Percentiles rank a stretch among this genome's conserved stretches.
phyloP scores from a whole-genome alignment of 2,888 invertebrate genomes.

The Baronia brevicornis region DNA sequence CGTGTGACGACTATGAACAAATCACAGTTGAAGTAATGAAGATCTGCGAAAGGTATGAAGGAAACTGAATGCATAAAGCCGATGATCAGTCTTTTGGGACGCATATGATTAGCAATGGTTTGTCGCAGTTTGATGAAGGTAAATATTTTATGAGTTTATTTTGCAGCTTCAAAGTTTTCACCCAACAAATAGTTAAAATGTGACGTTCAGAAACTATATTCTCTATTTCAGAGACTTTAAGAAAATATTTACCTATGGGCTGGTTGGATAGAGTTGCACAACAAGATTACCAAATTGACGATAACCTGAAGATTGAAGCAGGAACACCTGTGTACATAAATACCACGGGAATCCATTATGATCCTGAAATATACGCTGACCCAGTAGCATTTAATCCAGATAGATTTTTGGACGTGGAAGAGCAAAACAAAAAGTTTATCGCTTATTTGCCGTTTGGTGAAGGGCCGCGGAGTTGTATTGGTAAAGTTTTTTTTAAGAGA shows the following conservation, averaged over 20 bases:
- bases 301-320: constrained; percentile 33
- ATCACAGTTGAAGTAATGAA: no score
- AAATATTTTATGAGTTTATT: no score
- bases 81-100: no score
- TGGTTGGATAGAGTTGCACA: constrained; percentile 38
- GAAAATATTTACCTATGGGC: constrained; percentile 41
- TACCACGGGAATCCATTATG: constrained; percentile 35
- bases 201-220: no score
- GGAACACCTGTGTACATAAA: constrained; percentile 35
- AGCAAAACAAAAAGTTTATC: constrained; percentile 32
- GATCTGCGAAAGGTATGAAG: no score
- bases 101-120: no score
- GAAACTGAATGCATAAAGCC: no score
- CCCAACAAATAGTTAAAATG: no score
- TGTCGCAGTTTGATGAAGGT: no score
- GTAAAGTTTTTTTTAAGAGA: constrained; percentile 28
- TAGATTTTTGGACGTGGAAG: constrained; percentile 71
- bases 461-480: constrained; percentile 76
- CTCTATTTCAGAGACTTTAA: constrained; percentile 37
- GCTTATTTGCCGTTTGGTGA: constrained; percentile 67
- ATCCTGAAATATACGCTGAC: constrained; percentile 64
- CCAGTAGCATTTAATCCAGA: constrained; percentile 71
- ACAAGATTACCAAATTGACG: constrained; percentile 35
- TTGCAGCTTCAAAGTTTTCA: no score
- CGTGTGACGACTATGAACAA: no score